Base-by-base conservation (phyloP, 2,888 invertebrate species). In the Punctoribates punctum region DNA sequence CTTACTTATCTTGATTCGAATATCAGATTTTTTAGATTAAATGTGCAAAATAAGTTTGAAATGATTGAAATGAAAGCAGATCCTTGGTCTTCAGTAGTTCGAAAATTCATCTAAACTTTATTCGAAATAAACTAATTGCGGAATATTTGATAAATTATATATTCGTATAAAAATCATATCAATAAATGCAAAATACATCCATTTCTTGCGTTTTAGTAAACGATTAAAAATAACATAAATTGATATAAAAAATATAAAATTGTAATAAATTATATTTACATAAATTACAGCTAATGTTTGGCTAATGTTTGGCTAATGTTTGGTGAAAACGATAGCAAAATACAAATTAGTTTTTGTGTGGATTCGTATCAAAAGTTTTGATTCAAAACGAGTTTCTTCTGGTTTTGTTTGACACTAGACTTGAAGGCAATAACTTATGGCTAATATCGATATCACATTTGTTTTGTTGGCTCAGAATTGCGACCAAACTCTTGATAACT, bases 301-400 rank as follows among this genome's bases (percentile, higher is more conserved):
- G 5, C 51, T n/a, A 51, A 51, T 20, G 20, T n/a, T 51, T 17
- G 51, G n/a, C 51, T n/a, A 51, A 51, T 20, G 20, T n/a, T 51
- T 17, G 51, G 5, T 20, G 20, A 51, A 51, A 17, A 51, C n/a
- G 9, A 20, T 51, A 5, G n/a, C 20, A 20, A 51, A 51, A 42
- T 9, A 42, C 42, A 9, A 42, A 42, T 1, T 11, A 2, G 2
- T 20, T n/a, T 51, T n/a, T 51, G 42, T 48, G 13, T 51, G 5
- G 51, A 20, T 20, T 51, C 9, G 4, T 5, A 17, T 34, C 27
- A 27, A 13, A 57, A 23, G 5, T 8, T 23, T 2, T 23, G 6
- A 57, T 4, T 57, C 57, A 57, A 62, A 62, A 29, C 17, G 62
- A 62, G 27, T 62, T 62, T 62, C 62, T 62, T 62, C 62, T 62